phyloP scores from a whole-genome alignment of 2,888 invertebrate species.

The Rosalia funebris region DNA sequence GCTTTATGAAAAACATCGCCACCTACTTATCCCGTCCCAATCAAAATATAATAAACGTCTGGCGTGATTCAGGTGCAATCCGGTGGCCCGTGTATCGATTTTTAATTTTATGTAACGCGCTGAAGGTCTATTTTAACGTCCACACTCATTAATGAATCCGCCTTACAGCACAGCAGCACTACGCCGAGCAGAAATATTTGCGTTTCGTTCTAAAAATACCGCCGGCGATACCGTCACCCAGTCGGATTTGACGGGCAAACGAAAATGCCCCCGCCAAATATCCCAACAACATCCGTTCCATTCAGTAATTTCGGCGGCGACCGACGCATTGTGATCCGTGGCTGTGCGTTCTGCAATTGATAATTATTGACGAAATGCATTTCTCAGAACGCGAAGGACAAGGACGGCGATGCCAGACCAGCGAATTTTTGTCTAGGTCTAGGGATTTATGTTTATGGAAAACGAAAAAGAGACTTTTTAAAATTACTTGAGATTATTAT shows the following conservation, averaged over 20 bases:
- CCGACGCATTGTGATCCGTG: background rate
- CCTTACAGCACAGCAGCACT: no score
- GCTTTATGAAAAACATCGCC: background rate
- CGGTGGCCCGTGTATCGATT: slow-evolving; percentile 9
- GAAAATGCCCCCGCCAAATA: slow-evolving; percentile 13
- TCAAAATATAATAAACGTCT: background rate
- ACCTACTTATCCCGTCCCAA: background rate
- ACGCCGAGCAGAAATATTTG: slow-evolving; percentile 10
- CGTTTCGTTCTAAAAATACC: slow-evolving; percentile 17
- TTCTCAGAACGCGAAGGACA: no score
- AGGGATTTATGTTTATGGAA: no score
- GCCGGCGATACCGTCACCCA: slow-evolving; percentile 7
- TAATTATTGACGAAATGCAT: no score
- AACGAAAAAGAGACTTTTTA: no score
- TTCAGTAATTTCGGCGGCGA: slow-evolving; percentile 17
- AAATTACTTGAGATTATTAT: no score
- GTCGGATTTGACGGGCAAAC: slow-evolving; percentile 17
- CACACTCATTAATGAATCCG: slow-evolving; percentile 20
- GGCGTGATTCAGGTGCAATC: background rate
- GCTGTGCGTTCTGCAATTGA: no score
- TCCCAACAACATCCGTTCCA: slow-evolving; percentile 18
- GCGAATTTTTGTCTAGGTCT: no score
- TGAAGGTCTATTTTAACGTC: slow-evolving; percentile 13
- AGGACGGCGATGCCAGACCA: no score
- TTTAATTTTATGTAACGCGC: slow-evolving; percentile 15